Evolutionary conservation across 64 coral and sea anemone species (phyloP).

Genomic region (Stylophora pistillata): DNA sequence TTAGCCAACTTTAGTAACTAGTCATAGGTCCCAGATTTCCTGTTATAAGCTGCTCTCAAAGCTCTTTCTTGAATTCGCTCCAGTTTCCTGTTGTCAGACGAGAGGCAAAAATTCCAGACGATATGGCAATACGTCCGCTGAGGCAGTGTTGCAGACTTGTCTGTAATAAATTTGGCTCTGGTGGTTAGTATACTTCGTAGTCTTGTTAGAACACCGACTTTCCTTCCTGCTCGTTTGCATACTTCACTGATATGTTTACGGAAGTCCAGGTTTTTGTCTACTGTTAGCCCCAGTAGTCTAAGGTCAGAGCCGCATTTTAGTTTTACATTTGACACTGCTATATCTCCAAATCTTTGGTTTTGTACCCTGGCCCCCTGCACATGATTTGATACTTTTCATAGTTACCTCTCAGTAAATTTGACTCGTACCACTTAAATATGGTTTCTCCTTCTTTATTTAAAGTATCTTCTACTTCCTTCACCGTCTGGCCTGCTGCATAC

Average conservation of each 20-base stretch:
- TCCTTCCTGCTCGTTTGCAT: constrained; percentile 15
- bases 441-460: constrained; percentile 1
- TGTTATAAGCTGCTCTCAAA: too few species aligned
- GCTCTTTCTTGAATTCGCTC: too few species aligned
- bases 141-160: constrained; percentile 24
- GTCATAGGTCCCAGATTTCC: constrained; percentile 2
- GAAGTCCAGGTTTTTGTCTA: too few species aligned
- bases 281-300: constrained; percentile 8
- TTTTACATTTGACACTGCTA: too few species aligned
- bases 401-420: constrained; percentile 19
- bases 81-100: too few species aligned
- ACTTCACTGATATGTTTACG: constrained; percentile 22
- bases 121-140: constrained; percentile 35
- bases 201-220: background rate
- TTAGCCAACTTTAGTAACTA: too few species aligned
- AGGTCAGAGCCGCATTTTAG: constrained; percentile 2
- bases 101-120: too few species aligned
- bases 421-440: constrained; percentile 9
- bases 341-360: constrained; percentile 13
- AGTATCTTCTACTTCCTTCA: too few species aligned
- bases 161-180: constrained; percentile 10
- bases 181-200: constrained; percentile 4
- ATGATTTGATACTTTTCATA: background rate
- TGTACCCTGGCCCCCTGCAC: background rate
- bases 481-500: background rate